Evolutionary conservation across 1,140 invertebrate genomes (phyloP).

Genomic region (Penaeus indicus): DNA sequence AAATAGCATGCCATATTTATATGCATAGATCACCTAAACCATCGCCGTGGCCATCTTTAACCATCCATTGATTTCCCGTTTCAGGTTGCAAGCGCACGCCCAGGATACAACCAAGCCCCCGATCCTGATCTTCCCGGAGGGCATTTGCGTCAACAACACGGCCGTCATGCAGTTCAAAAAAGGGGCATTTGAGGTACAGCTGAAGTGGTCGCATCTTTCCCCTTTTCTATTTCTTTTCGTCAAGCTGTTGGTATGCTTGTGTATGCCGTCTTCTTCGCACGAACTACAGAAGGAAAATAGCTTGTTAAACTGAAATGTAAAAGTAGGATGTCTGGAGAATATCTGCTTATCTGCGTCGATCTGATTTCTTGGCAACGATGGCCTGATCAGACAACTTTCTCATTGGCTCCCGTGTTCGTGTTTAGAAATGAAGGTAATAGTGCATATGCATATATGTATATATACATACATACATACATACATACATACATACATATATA

Average conservation of each 20-base stretch:
- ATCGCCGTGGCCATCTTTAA: too few species aligned
- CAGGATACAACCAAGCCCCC: conserved; percentile 93
- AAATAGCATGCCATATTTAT: too few species aligned
- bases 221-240: not conserved
- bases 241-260: too few species aligned
- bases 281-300: too few species aligned
- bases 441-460: not conserved
- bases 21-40: not conserved
- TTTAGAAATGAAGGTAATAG: not conserved
- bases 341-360: too few species aligned
- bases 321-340: too few species aligned
- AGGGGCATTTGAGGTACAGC: conserved; percentile 94
- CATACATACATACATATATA: not conserved
- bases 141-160: conserved; percentile 99
- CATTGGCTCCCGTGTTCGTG: not conserved
- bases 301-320: too few species aligned
- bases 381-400: too few species aligned
- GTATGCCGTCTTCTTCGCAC: too few species aligned
- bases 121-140: conserved; percentile 99
- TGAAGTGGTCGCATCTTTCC: not conserved
- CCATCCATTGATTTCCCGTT: not conserved
- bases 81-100: conserved; percentile 89
- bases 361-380: too few species aligned
- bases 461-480: not conserved
- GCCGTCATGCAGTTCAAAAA: conserved; percentile 99